Base-by-base conservation (phyloP, 1,140 invertebrate species). In the Drosophila subpulchrella region DNA sequence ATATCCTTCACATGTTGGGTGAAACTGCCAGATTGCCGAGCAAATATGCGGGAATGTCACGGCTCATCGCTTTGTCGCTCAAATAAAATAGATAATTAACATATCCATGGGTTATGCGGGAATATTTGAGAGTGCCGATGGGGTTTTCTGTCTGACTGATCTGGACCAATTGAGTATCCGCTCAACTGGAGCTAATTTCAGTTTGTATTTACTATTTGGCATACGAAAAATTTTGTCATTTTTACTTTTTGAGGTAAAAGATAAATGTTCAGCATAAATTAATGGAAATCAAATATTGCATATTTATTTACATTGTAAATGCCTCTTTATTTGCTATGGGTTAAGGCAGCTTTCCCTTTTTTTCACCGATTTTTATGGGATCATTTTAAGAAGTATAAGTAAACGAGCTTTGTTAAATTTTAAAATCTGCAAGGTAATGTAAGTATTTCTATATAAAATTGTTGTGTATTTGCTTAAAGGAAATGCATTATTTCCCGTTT, bases 51-150 rank as follows among this genome's bases (percentile, higher is more conserved):
- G 57, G 57, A 39, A 41, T 72, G 55, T 54, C 47, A 72, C 34
- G 57, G 57, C 7, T 42, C 65, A 58, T 47, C 65, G 67, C 42
- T 36, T 58, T 44, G 53, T 46, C 53, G 51, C 63, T 46, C 63
- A 56, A 39, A 68, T 24, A 72, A 57, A 58, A 41, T 36, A 41
- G 15, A 70, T 71, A 72, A 72, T 71, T 71, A 72, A 50, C 68
- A 72, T 71, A 71, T 72, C 61, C 39, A 20, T 67, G 46, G 53
- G 20, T 17, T 50, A 65, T 67, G 44, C n/a, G 63, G 59, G 41
- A 47, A 66, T 17, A n/a, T 36, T 30, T 36, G 42, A n/a, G 55
- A 20, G 42, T 47, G 17, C 12, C 24, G 0, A 66, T 41, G 60
- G 44, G 59, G 44, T 67, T 42, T 67, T 67, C 46, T 41, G 1